Evolutionary conservation across 2,888 invertebrate species (phyloP), one percentile per base, ranked within the genome.

Genomic region (Lagria hirta): DNA sequence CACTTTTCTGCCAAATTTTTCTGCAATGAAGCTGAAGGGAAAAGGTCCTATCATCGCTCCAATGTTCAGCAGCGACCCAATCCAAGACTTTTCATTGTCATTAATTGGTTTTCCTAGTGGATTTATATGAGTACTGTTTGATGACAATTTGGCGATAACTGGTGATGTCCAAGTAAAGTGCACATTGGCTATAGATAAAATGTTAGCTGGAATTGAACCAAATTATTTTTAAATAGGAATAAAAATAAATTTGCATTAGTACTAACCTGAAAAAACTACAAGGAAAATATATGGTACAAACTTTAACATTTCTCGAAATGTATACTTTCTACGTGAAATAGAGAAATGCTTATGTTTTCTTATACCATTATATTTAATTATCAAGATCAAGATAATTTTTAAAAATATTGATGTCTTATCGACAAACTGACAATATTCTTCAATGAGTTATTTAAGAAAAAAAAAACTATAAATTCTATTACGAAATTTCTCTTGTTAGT

Each of bases 51-150:
- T 20, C 7, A 43, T 27, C 7, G 35, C 30, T 12, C 42, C 42
- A 4, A 43, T 33, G 13, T 73, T 43, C 6, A 43, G 27, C 11
- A 42, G n/a, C 1, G 48, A 37, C 5, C 24, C 34, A 20, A 48
- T 48, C 48, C 48, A 48, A 6, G 48, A 43, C 26, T 28, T 29
- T 35, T 48, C 38, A 10, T 28, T 26, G 6, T 6, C 3, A 3
- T 33, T 38, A n/a, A 48, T 38, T n/a, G 28, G 40, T 1, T 11
- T 11, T 15, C 23, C 34, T 10, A 45, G 14, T 1, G 36, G 36
- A 12, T 48, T 48, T 4, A 36, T 35, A 6, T 24, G 6, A 7
- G 36, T 5, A 17, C 41, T 17, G 7, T 4, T 16, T 6, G 38
- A 41, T 7, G 32, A 29, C 5, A 49, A 27, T 34, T 49, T 49